Percentiles rank a stretch among this genome's conserved stretches.
phyloP scores from a whole-genome alignment of 2,113 vertebrate genomes.

The Bos javanicus region DNA sequence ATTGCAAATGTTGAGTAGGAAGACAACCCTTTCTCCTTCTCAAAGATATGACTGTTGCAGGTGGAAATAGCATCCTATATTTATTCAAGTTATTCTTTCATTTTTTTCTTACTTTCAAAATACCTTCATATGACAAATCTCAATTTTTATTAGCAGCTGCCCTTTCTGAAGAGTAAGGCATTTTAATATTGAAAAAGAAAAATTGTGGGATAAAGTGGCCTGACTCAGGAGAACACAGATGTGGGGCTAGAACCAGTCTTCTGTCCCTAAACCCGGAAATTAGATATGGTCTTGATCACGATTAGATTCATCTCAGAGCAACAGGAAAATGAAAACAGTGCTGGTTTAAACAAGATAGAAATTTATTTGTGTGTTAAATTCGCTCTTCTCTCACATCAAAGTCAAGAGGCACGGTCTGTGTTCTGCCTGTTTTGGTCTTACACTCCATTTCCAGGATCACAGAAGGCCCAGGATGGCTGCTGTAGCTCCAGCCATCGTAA shows the following conservation, averaged over 20 bases:
- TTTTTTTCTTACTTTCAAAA: background rate
- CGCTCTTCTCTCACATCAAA: background rate
- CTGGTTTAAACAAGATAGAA: background rate
- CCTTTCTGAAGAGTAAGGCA: background rate
- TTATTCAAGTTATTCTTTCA: background rate
- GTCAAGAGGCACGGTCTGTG: background rate
- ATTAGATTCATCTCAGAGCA: background rate
- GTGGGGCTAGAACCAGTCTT: background rate
- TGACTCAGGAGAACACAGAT: background rate
- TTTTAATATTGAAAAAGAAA: background rate
- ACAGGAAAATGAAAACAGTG: background rate
- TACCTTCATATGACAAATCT: background rate
- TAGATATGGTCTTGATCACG: background rate
- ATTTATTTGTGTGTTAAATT: background rate
- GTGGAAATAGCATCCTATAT: background rate
- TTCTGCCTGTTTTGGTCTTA: background rate
- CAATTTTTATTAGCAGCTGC: background rate
- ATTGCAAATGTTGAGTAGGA: background rate
- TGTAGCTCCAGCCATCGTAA: background rate
- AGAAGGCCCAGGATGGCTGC: background rate
- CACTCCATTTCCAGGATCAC: background rate
- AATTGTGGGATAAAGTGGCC: too few relatives aligned
- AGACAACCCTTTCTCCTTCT: background rate
- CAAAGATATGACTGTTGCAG: background rate
- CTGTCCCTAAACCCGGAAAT: background rate